A percentile compares a stretch with the other conserved stretches of the same genome.
Conservation (phyloP, 2,888 invertebrate genomes). For the Dioctria linearis region DNA sequence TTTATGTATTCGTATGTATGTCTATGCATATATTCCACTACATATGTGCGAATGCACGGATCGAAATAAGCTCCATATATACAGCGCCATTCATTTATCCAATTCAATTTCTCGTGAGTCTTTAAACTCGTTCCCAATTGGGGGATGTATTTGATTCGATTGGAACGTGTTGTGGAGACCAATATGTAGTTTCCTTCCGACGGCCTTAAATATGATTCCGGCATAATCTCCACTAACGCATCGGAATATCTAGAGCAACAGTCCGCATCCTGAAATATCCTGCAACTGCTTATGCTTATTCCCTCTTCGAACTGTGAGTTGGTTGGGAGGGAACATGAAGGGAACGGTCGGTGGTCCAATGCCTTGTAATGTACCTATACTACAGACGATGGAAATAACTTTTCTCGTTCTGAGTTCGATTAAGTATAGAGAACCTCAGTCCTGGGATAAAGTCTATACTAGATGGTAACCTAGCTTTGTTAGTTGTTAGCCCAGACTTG, state of each 20-base stretch:
- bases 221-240: slow-evolving; percentile 35
- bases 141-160: slow-evolving; percentile 36
- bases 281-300: slow-evolving; percentile 22
- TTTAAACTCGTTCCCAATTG: slow-evolving; percentile 12
- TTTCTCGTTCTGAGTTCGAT: slow-evolving; percentile 5
- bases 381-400: slow-evolving; percentile 10
- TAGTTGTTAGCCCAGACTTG: not conserved
- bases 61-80: slow-evolving; percentile 5
- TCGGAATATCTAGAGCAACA: not conserved
- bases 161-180: slow-evolving; percentile 33
- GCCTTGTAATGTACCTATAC: not conserved
- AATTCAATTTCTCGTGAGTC: slow-evolving; percentile 49
- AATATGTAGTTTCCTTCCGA: slow-evolving; percentile 32
- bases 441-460: not conserved
- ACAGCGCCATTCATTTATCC: slow-evolving; percentile 45
- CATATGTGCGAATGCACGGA: slow-evolving; percentile 35
- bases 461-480: not conserved
- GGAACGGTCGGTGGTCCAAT: not conserved
- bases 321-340: not conserved
- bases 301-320: not conserved
- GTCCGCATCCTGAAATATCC: slow-evolving; percentile 4
- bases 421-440: not conserved
- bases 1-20: too few species aligned
- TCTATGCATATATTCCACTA: not conserved
- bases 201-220: slow-evolving; percentile 30